Evolutionary conservation across 2,113 vertebrate genomes (phyloP).

Genomic region (Pandion haliaetus): DNA sequence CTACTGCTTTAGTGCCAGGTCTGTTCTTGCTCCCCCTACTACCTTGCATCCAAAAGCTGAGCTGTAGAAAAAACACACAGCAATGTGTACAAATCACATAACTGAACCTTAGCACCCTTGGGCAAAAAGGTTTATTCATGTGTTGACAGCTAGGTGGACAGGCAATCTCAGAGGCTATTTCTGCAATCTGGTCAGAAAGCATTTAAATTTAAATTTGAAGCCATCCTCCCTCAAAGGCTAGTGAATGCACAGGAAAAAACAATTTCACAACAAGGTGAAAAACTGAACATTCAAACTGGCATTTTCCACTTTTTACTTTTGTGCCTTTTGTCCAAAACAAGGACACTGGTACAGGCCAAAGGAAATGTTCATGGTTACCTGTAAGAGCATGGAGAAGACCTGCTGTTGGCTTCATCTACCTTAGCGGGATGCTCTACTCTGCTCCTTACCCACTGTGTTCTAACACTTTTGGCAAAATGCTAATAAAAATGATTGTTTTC

Average conservation of each 20-base stretch:
- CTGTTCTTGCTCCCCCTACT: neutral
- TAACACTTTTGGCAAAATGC: neutral
- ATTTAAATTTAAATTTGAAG: neutral
- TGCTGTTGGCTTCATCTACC: neutral
- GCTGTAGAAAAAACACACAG: neutral
- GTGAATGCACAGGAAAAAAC: neutral
- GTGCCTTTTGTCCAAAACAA: neutral
- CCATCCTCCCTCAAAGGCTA: neutral
- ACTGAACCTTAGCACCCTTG: neutral
- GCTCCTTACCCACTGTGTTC: neutral
- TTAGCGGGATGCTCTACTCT: neutral
- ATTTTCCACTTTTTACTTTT: neutral
- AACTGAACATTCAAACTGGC: neutral
- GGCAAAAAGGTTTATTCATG: neutral
- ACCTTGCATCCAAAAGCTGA: neutral
- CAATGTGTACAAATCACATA: neutral
- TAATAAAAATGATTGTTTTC: neutral
- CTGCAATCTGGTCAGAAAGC: neutral
- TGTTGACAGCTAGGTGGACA: neutral
- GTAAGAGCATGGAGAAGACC: neutral
- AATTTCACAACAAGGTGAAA: neutral
- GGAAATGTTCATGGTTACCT: neutral
- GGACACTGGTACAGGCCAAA: neutral
- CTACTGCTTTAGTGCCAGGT: neutral
- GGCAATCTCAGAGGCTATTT: neutral